Base-by-base conservation (phyloP, 64 coral and sea anemone species). In the Acropora tenuis region DNA sequence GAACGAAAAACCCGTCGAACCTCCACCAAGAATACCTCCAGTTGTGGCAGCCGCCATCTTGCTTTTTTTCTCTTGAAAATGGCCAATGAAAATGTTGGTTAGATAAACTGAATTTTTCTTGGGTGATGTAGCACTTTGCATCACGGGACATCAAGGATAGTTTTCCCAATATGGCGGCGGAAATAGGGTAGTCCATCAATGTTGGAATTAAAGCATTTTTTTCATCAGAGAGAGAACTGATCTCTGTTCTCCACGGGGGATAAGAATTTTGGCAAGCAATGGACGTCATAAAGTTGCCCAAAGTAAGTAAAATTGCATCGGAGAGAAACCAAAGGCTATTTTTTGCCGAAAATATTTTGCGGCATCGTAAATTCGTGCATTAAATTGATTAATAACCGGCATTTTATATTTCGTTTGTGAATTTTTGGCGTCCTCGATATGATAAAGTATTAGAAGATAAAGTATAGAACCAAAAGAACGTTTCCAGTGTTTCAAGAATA, bases 11-110 rank as follows among this genome's bases (percentile, higher is more conserved):
- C 82, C 63, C 17, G 17, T 72, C 15, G 82, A 81, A 59, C 78
- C 41, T 60, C 79, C 41, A 53, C 89, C 89, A 41, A 90, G 82
- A 2, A 90, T 47, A 59, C 66, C 48, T 18, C 78, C 80, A 18
- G 89, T 82, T 52, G 83, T 87, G 7, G 91, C 91, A 2, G 91
- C 83, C 83, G 91, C 91, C 91, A 93, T 93, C 79, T 87, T 93
- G n/a, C 11, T 30, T 30, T 30, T 87, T 78, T 68, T 15, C 2
- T 13, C 0, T 6, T 8, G 18, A 5, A n/a, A 43, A 78, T 17
- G 73, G 10, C 90, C 82, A 92, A 92, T 92, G 52, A 92, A 72
- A 87, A 50, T 42, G 7, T 74, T 65, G 75, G 18, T 87, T 78
- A 87, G 44, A 92, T 30, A 74, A 43, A 76, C 40, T 43, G 5